These are phyloP conservation scores for Stichopus horrens DNA, from an alignment of 53 echinoderm and acorn worm genomes.

Conservation along the genomic window DNA sequence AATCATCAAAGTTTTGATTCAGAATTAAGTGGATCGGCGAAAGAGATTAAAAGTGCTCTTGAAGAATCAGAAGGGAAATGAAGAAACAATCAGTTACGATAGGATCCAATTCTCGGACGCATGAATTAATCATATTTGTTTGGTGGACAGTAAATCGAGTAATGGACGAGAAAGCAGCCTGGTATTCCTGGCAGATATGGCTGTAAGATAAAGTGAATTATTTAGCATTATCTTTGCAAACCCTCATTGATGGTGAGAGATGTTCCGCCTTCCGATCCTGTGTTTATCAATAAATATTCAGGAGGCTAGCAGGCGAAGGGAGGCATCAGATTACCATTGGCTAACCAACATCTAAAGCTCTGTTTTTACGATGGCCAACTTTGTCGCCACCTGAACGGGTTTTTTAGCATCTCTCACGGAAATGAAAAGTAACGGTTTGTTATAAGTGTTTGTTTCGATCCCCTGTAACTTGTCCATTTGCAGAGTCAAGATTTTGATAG, in stretches of 20 bases:
- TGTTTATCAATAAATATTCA: conserved; percentile 44
- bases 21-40: neutral
- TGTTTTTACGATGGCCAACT: conserved; percentile 32
- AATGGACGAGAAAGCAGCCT: neutral
- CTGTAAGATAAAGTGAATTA: conserved; percentile 41
- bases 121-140: neutral
- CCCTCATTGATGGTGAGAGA: neutral
- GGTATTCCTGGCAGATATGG: neutral
- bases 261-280: neutral
- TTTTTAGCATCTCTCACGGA: neutral
- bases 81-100: neutral
- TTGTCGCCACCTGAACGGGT: conserved; percentile 4
- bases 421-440: conserved; percentile 42
- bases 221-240: conserved; percentile 7
- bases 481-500: neutral
- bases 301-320: neutral
- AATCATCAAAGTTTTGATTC: neutral
- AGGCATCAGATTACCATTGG: conserved; percentile 8
- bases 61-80: neutral
- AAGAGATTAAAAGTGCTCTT: neutral
- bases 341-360: neutral
- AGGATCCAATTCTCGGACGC: neutral
- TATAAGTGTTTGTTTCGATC: conserved; percentile 5
- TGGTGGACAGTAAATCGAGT: neutral
- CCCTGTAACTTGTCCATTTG: conserved; percentile 3